A percentile compares a stretch with the other conserved stretches of the same genome.
Evolutionary conservation across 2,113 vertebrate species (phyloP).

Genomic region (Gracilinanus agilis): DNA sequence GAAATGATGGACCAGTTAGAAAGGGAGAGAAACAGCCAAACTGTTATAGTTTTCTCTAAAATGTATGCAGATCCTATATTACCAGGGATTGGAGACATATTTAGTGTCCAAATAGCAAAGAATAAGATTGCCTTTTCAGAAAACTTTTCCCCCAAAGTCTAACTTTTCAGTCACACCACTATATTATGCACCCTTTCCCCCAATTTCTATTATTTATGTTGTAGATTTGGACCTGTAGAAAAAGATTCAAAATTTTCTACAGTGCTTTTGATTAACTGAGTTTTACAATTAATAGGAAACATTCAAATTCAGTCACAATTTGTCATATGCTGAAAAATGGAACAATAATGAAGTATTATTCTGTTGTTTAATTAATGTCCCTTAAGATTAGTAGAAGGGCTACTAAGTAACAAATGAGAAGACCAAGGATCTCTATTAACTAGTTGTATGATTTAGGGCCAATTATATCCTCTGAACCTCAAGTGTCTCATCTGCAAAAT

Average conservation of each 20-base stretch:
- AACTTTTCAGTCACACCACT: not conserved
- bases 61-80: not conserved
- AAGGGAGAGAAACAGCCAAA: not conserved
- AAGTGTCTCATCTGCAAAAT: not conserved
- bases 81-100: not conserved
- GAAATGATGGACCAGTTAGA: not conserved
- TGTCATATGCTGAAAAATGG: not conserved
- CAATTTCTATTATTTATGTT: not conserved
- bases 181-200: not conserved
- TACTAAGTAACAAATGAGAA: not conserved
- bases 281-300: not conserved
- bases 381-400: not conserved
- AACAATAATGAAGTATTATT: not conserved
- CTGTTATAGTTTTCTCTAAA: not conserved
- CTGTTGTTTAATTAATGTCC: not conserved
- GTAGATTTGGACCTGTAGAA: not conserved
- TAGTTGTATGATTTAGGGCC: not conserved
- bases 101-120: not conserved
- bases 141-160: not conserved
- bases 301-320: not conserved
- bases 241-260: not conserved
- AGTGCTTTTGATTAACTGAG: not conserved
- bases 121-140: not conserved
- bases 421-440: not conserved
- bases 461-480: not conserved